Evolutionary conservation across 2,888 invertebrate genomes (phyloP).

Genomic region (Heliconius ethilla): DNA sequence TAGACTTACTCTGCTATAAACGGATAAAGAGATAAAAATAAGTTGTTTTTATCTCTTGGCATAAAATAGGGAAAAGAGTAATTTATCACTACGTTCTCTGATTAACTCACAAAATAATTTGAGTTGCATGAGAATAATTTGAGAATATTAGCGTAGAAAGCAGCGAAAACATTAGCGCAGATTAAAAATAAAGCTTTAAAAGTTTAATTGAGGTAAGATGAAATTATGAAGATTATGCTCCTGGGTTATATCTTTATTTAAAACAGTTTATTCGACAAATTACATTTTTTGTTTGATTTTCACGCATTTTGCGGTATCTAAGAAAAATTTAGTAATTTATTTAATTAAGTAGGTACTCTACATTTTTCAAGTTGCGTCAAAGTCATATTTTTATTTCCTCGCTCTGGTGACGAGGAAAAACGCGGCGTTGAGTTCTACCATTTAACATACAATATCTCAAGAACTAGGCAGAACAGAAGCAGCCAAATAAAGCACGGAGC

Average conservation of each 20-base stretch:
- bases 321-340: not conserved
- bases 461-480: too few species aligned
- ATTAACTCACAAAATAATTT: not conserved
- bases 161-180: not conserved
- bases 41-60: too few species aligned
- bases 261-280: not conserved
- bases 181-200: slow-evolving; percentile 12
- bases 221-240: slow-evolving; percentile 5
- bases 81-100: not conserved
- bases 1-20: not conserved
- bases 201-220: slow-evolving; percentile 11
- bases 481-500: too few species aligned
- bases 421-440: too few species aligned
- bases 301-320: not conserved
- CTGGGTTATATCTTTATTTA: not conserved
- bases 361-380: too few species aligned
- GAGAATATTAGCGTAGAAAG: too few species aligned
- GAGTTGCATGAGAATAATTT: too few species aligned
- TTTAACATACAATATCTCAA: too few species aligned
- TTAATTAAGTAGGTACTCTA: too few species aligned
- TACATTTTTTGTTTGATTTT: not conserved
- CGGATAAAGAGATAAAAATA: not conserved
- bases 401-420: too few species aligned
- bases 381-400: too few species aligned
- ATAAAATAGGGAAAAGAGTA: not conserved